Base-by-base conservation (phyloP, 1,140 invertebrate species). In the Venustaconcha ellipsiformis region DNA sequence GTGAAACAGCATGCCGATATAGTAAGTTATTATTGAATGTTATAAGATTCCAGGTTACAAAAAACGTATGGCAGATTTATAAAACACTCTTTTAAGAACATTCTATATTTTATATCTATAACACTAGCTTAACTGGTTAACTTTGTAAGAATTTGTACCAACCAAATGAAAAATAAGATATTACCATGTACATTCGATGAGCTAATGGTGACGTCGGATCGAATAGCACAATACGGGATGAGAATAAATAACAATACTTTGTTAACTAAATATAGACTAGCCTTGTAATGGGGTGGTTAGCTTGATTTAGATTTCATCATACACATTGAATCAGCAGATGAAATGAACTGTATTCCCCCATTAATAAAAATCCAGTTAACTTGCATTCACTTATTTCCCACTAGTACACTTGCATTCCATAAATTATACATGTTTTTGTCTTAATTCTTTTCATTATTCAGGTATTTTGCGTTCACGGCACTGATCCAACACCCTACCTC, bases 401-500 rank as follows among this genome's bases (percentile, higher is more conserved):
- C 14, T 0, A n/a, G 14, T 14, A 30, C 60, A 6, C 12, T 73
- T 59, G 57, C 26, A 62, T 62, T 23, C 13, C 6, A 8, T 62
- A n/a, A 62, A 12, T 62, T 62, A n/a, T 62, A 62, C 8, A 62
- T 18, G 23, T 23, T 62, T n/a, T 2, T 26, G 14, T 57, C 69
- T 75, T 14, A 4, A 23, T 26, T 18, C 23, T 62, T 62, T 62
- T 48, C 6, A 62, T 62, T 62, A 62, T 23, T n/a, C 78, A 88
- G 86, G 87, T 88, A n/a, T 89, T 84, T 77, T 87, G 86, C 79
- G 82, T 89, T 2, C 80, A 82, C 26, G 84, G 88, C 0, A 86
- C 84, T 0, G 86, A 89, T 67, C 88, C 88, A 0, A 85, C 86
- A 23, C 77, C 79, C 5, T 89, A 84, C 78, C 76, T 89, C 17